Conservation (phyloP, 2,888 invertebrate species). For the Amphipoea oculea region DNA sequence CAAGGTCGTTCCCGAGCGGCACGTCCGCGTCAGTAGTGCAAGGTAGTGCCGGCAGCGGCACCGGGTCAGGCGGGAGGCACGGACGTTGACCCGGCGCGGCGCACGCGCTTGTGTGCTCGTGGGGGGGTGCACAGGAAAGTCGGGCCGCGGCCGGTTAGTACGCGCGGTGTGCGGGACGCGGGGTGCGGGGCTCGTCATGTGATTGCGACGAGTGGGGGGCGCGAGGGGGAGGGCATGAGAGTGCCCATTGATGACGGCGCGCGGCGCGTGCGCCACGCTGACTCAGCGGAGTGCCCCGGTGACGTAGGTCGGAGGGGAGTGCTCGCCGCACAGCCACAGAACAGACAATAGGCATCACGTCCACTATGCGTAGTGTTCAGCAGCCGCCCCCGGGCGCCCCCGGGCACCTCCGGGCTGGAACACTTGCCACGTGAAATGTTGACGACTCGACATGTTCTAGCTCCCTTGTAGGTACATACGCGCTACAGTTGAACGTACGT, state of each 20-base stretch:
- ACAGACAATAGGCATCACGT: neutral
- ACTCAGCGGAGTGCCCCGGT: conserved; percentile 49
- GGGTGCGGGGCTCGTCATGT: conserved; percentile 71
- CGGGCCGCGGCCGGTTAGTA: conserved; percentile 36
- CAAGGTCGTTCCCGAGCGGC: conserved; percentile 54
- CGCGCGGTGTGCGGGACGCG: conserved; percentile 51
- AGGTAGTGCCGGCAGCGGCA: conserved; percentile 21
- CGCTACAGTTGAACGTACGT: neutral
- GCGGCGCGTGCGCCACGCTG: conserved; percentile 62
- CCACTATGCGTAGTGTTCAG: neutral
- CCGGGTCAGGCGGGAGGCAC: conserved; percentile 22
- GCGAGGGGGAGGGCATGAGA: conserved; percentile 36
- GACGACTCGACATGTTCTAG: neutral
- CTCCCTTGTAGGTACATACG: neutral
- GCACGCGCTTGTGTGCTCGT: conserved; percentile 37
- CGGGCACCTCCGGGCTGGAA: neutral
- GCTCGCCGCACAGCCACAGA: neutral
- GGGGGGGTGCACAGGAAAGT: conserved; percentile 58
- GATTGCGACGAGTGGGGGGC: conserved; percentile 67
- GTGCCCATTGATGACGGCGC: conserved; percentile 69
- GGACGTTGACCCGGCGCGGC: conserved; percentile 59
- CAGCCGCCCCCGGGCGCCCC: too few species aligned
- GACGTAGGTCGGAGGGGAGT: conserved; percentile 31
- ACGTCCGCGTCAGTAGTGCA: conserved; percentile 26
- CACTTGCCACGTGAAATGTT: neutral